Percentiles rank a stretch among this genome's conserved stretches.
These are phyloP conservation scores for Corythoichthys haematopterus DNA, from an alignment of 2,113 vertebrate genomes.

Conservation along the genomic window DNA sequence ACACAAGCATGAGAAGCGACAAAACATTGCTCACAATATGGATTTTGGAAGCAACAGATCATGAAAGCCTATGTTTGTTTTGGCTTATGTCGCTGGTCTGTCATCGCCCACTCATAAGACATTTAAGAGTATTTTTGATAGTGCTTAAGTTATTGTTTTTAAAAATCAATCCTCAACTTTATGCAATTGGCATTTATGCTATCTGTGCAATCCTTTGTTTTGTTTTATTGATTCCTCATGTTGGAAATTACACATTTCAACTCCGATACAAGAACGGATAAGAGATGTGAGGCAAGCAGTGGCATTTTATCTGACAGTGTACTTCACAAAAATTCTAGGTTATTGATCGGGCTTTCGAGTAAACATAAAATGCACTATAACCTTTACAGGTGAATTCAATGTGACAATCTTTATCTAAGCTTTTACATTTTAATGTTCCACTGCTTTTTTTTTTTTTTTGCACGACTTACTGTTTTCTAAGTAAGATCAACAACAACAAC, in stretches of 20 bases:
- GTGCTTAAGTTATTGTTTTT: constrained; percentile 41
- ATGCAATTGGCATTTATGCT: constrained; percentile 25
- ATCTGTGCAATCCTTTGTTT: constrained; percentile 23
- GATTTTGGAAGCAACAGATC: constrained; percentile 4
- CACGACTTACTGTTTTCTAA: neutral
- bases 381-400: neutral
- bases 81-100: neutral
- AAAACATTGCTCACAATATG: neutral
- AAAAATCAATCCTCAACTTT: constrained; percentile 6
- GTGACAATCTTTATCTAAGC: neutral
- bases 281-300: neutral
- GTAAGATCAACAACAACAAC: no score
- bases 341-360: neutral
- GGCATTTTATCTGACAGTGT: neutral
- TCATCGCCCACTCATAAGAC: constrained; percentile 28
- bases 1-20: neutral
- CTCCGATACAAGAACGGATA: no score
- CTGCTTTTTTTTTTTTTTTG: neutral
- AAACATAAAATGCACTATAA: neutral
- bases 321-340: neutral
- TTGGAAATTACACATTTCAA: neutral
- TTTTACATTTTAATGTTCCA: neutral
- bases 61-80: neutral
- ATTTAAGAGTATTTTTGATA: constrained; percentile 26
- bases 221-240: constrained; percentile 4